phyloP scores from a whole-genome alignment of 2,797 vertebrate genomes.

The Ceryle rudis region DNA sequence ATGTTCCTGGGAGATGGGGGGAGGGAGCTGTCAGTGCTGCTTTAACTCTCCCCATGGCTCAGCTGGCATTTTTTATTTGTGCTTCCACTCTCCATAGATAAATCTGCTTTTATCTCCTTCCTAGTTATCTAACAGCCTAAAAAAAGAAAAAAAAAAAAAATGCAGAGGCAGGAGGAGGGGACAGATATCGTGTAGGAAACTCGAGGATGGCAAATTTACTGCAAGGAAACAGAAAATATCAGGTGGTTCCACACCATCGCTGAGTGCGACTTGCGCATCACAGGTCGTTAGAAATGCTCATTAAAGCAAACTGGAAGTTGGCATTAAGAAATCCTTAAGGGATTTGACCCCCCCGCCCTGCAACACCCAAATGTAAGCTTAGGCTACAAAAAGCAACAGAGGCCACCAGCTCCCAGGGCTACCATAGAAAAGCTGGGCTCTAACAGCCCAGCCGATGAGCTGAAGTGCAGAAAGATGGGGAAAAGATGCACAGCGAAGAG shows the following conservation, averaged over 20 bases:
- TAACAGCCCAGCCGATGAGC: not conserved
- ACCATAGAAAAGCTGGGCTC: accelerated
- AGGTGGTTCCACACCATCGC: not conserved
- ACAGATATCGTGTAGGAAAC: not conserved
- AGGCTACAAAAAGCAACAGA: not conserved
- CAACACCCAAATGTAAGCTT: accelerated
- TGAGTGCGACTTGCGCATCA: accelerated
- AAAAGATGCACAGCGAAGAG: not conserved
- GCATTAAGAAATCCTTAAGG: not conserved
- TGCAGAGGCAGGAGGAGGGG: not conserved
- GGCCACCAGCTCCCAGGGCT: not conserved
- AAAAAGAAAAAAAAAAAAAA: not conserved
- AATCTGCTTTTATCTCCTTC: constrained; percentile 13
- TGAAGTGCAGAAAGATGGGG: not conserved
- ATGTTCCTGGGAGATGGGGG: not conserved
- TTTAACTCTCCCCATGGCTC: constrained; percentile 33
- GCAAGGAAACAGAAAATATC: not conserved
- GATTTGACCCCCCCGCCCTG: not conserved
- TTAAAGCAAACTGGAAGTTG: not conserved
- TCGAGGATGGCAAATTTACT: not conserved
- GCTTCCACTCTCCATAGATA: constrained; percentile 9
- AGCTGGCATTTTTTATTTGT: constrained; percentile 7
- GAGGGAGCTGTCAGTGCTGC: not conserved
- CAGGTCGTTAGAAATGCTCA: not conserved
- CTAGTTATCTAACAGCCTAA: not conserved